Conservation (phyloP, 1,140 invertebrate species). For the Drosophila paulistorum region DNA sequence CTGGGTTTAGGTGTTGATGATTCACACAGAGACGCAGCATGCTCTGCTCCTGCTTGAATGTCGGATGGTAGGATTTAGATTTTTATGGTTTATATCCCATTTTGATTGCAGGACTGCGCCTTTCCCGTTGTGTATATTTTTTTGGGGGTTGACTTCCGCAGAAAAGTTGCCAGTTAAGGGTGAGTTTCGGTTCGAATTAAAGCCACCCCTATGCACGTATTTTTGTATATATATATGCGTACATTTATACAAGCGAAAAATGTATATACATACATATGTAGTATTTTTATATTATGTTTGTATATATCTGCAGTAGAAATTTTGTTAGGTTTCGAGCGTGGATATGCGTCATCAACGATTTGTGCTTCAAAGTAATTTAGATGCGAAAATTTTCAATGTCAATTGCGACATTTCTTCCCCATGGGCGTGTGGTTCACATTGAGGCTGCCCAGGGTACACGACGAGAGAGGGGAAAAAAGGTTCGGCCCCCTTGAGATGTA, state of each 20-base stretch:
- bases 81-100: slow-evolving; percentile 61
- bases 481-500: slow-evolving; percentile 57
- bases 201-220: slow-evolving; percentile 59
- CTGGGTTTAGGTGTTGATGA: slow-evolving; percentile 50
- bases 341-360: slow-evolving; percentile 75
- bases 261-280: background rate
- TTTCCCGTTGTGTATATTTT: slow-evolving; percentile 50
- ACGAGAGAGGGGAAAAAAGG: background rate
- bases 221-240: slow-evolving; percentile 5
- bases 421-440: background rate
- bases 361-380: slow-evolving; percentile 66
- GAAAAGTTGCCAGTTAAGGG: slow-evolving; percentile 37
- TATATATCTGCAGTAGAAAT: slow-evolving; percentile 22
- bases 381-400: slow-evolving; percentile 78
- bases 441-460: background rate
- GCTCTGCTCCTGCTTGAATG: slow-evolving; percentile 28
- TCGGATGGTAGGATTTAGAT: slow-evolving; percentile 44
- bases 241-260: background rate
- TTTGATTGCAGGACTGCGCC: slow-evolving; percentile 63
- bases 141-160: slow-evolving; percentile 70
- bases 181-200: slow-evolving; percentile 64
- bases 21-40: slow-evolving; percentile 45
- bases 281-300: slow-evolving; percentile 8
- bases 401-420: slow-evolving; percentile 45
- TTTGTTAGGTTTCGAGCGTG: background rate